Evolutionary conservation across 2,888 invertebrate species (phyloP), one percentile per base, ranked within the genome.

Genomic region (Epirrhoe alternata): DNA sequence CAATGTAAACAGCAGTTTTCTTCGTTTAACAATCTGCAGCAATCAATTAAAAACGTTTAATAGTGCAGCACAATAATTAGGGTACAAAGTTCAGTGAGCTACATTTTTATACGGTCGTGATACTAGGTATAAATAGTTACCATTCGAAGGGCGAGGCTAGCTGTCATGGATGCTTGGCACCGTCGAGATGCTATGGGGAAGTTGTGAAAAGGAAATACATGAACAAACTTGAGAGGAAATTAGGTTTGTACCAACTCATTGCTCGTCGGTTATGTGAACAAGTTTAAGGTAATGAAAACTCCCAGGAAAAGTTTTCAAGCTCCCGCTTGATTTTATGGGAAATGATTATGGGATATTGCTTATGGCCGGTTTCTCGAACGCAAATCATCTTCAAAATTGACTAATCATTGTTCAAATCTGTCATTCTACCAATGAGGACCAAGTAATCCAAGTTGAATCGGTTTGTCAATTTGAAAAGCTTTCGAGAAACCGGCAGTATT

Each of bases 61-160:
- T 69, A 68, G 66, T 80, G 78, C 77, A 82, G 72, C 73, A 75
- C 75, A 78, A 77, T 78, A 78, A 77, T 80, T 74, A 75, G 76
- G 78, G 90, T 88, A 85, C 90, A 88, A 90, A 90, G 90, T 89
- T 85, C 89, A 75, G 66, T 76, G 76, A 74, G 78, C 77, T 82
- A 76, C 75, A 74, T 76, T 66, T 61, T 67, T 66, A 69, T 83
- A 79, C 84, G 81, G 80, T 81, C 78, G 77, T 75, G 80, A 85
- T 83, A 63, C 54, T 57, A 84, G 77, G 79, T 87, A 89, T 88
- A 86, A 89, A 88, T 91, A 90, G 89, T 84, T 68, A 72, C 71
- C 74, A 78, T 79, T 74, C 76, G 89, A 90, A 90, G 90, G 90
- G 88, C 87, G 83, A 85, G 89, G 88, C 78, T 85, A 74, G 68